Evolutionary conservation across 1,140 invertebrate genomes (phyloP), one percentile per base, ranked within the genome.

Genomic region (Pinna nobilis): DNA sequence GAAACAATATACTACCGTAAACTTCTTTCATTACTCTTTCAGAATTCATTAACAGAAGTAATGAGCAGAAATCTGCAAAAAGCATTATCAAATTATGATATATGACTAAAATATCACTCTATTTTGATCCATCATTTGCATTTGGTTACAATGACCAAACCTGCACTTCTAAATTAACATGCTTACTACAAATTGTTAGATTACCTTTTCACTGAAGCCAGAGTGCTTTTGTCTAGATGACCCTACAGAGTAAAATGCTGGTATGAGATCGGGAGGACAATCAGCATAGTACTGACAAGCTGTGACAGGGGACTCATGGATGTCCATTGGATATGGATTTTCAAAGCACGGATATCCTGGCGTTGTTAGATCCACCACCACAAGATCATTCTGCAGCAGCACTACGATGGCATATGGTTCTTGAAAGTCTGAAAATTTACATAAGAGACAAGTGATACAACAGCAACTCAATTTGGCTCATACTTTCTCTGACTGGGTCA

Each of bases 301-400:
- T 55, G 97, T 98, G 67, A 99, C 97, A 37, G 97, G 95, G 64
- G 96, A 97, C 90, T 99, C 97, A 90, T 99, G 98, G 77, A 99
- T 93, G 90, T 99, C 97, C 97, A 99, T 99, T 49, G 98, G 95
- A 91, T 99, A 99, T 51, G 98, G 98, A 92, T 98, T 98, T 90
- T 99, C 97, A 91, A 98, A 98, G 90, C 97, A 98, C 18, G 98
- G 97, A 91, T 98, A 99, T 6, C 97, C 97, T 55, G 94, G 93
- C 49, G 95, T 95, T 86, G 94, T 93, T 80, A 99, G 92, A 91
- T 99, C 98, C 88, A 99, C 97, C 77, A 99, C 94, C 83, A 99
- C 97, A 85, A 99, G 92, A 90, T 99, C 98, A 91, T 97, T 98
- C 90, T 98, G 96, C 77, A 99, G 93, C 71, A 99, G 92, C 80